Conservation (phyloP, 2,888 invertebrate species). For the Neoascia interrupta region DNA sequence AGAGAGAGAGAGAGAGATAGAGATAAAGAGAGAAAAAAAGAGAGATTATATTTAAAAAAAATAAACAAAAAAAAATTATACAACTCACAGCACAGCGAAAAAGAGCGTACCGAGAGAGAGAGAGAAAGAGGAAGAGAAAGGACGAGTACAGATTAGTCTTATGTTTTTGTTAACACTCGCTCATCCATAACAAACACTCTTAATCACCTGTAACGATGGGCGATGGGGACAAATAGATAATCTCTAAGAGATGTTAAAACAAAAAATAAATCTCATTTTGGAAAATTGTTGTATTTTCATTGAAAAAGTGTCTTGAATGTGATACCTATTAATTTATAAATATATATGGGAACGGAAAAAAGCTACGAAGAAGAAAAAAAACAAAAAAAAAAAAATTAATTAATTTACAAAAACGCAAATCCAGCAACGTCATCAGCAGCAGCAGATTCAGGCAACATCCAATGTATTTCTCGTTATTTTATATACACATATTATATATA, state of each 20-base stretch:
- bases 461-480: conserved; percentile 67
- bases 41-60: neutral
- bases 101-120: too few relatives aligned
- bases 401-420: conserved; percentile 1
- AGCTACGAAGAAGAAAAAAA: neutral
- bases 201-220: conserved; percentile 25
- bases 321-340: conserved; percentile 60
- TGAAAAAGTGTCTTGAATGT: conserved; percentile 63
- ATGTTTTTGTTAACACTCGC: conserved; percentile 29
- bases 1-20: conserved; percentile 5
- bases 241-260: conserved; percentile 51
- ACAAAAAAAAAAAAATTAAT: neutral
- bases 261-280: conserved; percentile 38
- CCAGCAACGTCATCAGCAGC: conserved; percentile 16
- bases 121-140: neutral
- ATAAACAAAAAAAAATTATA: neutral
- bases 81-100: neutral
- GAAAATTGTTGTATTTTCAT: conserved; percentile 59
- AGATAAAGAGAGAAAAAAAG: neutral
- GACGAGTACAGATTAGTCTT: conserved; percentile 10
- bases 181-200: conserved; percentile 1
- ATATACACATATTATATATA: conserved; percentile 57
- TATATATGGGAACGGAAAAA: conserved; percentile 47
- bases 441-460: conserved; percentile 56
- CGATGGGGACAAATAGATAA: conserved; percentile 1